Percentiles rank a stretch among this genome's conserved stretches.
phyloP scores from a whole-genome alignment of 2,888 invertebrate species.

The Amphipyra berbera region DNA sequence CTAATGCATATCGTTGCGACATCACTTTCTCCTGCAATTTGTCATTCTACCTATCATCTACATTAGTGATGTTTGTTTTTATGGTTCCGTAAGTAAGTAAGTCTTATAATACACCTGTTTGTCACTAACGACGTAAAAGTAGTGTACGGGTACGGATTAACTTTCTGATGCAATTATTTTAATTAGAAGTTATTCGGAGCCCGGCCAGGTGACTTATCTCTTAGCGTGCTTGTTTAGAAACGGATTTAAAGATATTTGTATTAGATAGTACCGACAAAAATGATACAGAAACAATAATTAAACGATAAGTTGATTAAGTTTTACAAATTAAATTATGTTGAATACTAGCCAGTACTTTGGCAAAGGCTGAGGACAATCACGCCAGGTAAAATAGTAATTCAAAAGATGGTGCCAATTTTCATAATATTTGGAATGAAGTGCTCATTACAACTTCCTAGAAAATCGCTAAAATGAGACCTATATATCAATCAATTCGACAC shows the following conservation, averaged over 20 bases:
- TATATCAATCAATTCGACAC: constrained; percentile 19
- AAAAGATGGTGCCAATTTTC: constrained; percentile 20
- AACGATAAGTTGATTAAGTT: not conserved
- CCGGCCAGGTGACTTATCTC: constrained; percentile 24
- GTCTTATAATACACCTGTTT: constrained; percentile 33
- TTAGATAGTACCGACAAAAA: constrained; percentile 5
- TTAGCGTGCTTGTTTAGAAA: constrained; percentile 37
- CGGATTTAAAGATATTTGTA: constrained; percentile 16
- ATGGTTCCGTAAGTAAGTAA: constrained; percentile 47
- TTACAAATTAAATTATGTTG: not conserved
- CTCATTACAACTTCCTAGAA: constrained; percentile 12
- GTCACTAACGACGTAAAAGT: constrained; percentile 50
- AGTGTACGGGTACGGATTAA: constrained; percentile 36
- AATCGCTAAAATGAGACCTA: not conserved
- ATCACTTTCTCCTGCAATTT: constrained; percentile 83
- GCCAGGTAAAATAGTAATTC: not conserved
- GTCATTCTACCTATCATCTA: constrained; percentile 61
- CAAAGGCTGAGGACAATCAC: constrained; percentile 5
- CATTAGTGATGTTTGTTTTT: constrained; percentile 52
- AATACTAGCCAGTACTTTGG: not conserved
- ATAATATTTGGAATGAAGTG: constrained; percentile 3
- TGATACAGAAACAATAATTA: not conserved
- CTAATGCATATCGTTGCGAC: constrained; percentile 75
- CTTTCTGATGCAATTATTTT: constrained; percentile 55
- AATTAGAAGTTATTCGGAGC: constrained; percentile 40